These are phyloP conservation scores for Zonitis immaculata DNA, from an alignment of 2,888 invertebrate genomes.

Conservation along the genomic window DNA sequence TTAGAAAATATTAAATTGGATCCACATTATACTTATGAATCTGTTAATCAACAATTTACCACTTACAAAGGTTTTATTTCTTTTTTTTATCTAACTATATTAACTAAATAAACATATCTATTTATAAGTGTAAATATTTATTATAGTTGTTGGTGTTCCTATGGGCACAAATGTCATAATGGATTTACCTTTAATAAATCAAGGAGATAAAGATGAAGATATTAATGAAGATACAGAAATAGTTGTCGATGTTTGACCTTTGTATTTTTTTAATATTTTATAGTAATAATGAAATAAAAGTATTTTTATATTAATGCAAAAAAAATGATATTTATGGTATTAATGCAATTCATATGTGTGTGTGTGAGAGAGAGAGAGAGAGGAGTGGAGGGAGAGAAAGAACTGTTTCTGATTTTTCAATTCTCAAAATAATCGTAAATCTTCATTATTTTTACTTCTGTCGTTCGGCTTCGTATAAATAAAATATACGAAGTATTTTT, in stretches of 20 bases:
- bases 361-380: no score
- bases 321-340: no score
- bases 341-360: no score
- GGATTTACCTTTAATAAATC: constrained; percentile 26
- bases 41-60: constrained; percentile 30
- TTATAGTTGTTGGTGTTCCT: constrained; percentile 19
- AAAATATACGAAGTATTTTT: no score
- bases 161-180: constrained; percentile 31
- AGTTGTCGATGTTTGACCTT: constrained; percentile 19
- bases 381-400: no score
- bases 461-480: no score
- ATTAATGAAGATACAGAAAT: constrained; percentile 16
- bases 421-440: no score
- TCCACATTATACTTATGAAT: constrained; percentile 26
- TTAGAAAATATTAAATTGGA: constrained; percentile 33
- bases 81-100: no score
- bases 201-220: constrained; percentile 36
- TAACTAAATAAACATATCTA: no score
- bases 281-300: background rate
- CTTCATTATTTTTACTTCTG: no score
- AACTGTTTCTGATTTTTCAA: no score
- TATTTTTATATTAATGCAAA: background rate
- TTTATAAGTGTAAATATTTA: no score
- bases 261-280: background rate
- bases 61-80: constrained; percentile 39